Base-by-base conservation (phyloP, 1,140 invertebrate species). In the Cotesia chilonis region DNA sequence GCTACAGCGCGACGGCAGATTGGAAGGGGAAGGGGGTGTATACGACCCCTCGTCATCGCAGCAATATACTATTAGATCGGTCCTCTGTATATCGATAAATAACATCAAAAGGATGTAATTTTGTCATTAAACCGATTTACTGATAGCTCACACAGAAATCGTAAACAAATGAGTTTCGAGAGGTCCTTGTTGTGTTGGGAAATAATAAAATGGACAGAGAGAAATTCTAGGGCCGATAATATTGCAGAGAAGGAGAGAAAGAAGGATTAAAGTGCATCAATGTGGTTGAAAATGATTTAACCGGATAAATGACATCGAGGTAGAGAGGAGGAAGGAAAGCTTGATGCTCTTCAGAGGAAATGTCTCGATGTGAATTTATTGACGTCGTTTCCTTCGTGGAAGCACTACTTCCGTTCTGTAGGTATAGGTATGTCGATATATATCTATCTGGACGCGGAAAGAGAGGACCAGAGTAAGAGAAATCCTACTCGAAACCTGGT, bases 351-450 rank as follows among this genome's bases (percentile, higher is more conserved):
- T 41, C 5, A 57, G 70, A 66, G 70, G 70, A 72, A 72, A 57
- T 72, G 55, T 67, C 38, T 47, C 55, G 63, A 72, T 60, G 70
- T 67, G 52, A 72, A 72, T 72, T 72, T 72, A 72, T 72, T 38
- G 70, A 41, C 38, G n/a, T 72, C 70, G 64, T 72, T 72, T 72
- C 70, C 70, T 38, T 36, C 14, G 35, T 61, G 64, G 67, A 72
- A 67, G 70, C 70, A 72, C 37, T 47, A 59, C 70, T 72, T 67
- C 54, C 70, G 63, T 47, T 66, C 36, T 47, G 10, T 71, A 71
- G 64, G 67, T 72, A 67, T 72, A 63, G 52, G 67, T 67, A 67
- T 37, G 35, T 72, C 70, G 52, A 72, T 67, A 67, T 37, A 52
- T 37, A 65, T 6, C 4, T 9, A 20, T 17, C 4, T 20, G 12